Percentiles rank a stretch among this genome's conserved stretches.
phyloP scores from a whole-genome alignment of 2,113 vertebrate species.

The Chinchilla lanigera region DNA sequence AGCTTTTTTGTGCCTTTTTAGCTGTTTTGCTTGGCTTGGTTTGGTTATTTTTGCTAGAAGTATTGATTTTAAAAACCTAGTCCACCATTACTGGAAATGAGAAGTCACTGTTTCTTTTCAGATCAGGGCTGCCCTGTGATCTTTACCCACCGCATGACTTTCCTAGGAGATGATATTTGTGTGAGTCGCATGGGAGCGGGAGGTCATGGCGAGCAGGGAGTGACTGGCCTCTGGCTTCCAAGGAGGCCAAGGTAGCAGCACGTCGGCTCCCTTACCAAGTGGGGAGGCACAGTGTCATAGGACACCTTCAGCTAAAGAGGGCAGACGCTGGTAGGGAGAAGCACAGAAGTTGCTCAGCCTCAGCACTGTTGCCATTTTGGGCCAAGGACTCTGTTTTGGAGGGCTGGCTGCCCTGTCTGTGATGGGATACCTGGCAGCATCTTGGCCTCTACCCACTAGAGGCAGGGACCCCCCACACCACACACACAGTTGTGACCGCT shows the following conservation, averaged over 20 bases:
- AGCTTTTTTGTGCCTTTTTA: not conserved
- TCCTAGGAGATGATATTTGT: not conserved
- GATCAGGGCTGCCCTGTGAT: not conserved
- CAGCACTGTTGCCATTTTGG: not conserved
- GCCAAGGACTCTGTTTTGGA: not conserved
- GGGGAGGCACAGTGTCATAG: not conserved
- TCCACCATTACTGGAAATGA: not conserved
- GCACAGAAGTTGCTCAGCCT: not conserved
- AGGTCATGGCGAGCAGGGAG: not conserved
- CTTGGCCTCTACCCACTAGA: not conserved
- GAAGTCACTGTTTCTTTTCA: not conserved
- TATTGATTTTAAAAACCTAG: not conserved
- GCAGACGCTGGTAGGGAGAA: not conserved
- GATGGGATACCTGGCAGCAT: not conserved
- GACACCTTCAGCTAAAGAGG: not conserved
- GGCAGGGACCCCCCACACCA: not conserved
- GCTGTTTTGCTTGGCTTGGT: not conserved
- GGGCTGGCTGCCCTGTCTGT: not conserved
- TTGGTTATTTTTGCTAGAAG: not conserved
- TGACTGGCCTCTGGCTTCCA: not conserved
- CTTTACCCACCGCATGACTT: not conserved
- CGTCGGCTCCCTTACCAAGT: not conserved
- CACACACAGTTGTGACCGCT: not conserved
- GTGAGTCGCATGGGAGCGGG: not conserved
- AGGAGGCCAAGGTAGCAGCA: fast-evolving